These are phyloP conservation scores for Eupeodes corollae DNA, from an alignment of 1,140 invertebrate genomes.

Conservation along the genomic window DNA sequence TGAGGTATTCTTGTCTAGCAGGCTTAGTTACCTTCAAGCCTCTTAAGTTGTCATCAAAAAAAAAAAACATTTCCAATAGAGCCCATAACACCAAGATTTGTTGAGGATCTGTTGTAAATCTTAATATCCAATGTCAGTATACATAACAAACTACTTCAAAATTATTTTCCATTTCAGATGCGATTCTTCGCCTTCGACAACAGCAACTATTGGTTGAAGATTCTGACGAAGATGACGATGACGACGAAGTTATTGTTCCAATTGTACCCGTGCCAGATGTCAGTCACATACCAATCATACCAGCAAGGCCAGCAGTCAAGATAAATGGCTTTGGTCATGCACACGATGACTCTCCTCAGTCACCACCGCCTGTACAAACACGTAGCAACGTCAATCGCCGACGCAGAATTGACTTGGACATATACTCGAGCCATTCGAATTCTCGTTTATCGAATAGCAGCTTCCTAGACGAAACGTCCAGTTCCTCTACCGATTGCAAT, in stretches of 20 bases:
- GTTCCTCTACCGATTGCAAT: background rate
- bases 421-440: conserved; percentile 10
- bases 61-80: too few relatives aligned
- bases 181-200: conserved; percentile 5
- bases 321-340: conserved; percentile 6
- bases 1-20: too few relatives aligned
- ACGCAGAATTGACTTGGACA: background rate
- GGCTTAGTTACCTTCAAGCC: too few relatives aligned
- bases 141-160: too few relatives aligned
- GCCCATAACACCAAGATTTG: too few relatives aligned
- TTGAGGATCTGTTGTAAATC: too few relatives aligned
- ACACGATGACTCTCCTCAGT: background rate
- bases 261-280: background rate
- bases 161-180: conserved; percentile 2
- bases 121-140: too few relatives aligned
- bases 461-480: conserved; percentile 4
- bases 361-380: background rate
- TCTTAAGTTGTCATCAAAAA: too few relatives aligned
- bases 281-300: background rate
- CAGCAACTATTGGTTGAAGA: conserved; percentile 2
- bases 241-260: background rate
- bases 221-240: conserved; percentile 5
- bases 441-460: conserved; percentile 8
- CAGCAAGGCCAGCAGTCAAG: background rate
- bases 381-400: background rate